Evolutionary conservation across 2,888 invertebrate species (phyloP).

Genomic region (Hydrotaea diabolus): DNA sequence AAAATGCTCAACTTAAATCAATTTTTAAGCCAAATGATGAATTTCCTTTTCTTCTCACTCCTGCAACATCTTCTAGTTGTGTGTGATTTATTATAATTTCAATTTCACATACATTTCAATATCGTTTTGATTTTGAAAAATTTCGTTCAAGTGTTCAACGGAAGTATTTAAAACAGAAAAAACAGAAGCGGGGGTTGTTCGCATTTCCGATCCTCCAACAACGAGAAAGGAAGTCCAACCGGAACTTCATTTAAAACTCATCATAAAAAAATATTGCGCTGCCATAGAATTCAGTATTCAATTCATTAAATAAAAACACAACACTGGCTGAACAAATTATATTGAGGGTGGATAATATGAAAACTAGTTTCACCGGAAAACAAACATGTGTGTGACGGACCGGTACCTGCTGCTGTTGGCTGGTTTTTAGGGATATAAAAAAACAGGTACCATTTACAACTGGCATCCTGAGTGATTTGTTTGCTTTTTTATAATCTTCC

Average conservation of each 20-base stretch:
- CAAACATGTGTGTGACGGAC: neutral
- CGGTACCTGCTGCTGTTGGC: neutral
- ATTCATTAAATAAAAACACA: neutral
- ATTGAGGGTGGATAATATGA: neutral
- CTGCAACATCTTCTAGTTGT: no score
- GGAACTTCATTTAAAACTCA: slow-evolving; percentile 53
- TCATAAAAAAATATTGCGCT: slow-evolving; percentile 2
- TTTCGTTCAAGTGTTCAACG: slow-evolving; percentile 32
- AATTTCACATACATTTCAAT: no score
- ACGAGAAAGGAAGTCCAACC: slow-evolving; percentile 59
- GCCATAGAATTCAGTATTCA: neutral
- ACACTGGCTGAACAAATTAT: neutral
- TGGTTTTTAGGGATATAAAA: neutral
- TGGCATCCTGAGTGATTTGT: neutral
- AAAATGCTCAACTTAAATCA: neutral
- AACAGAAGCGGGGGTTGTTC: slow-evolving; percentile 56
- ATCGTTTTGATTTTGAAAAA: no score
- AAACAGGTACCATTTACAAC: neutral
- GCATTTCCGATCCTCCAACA: neutral
- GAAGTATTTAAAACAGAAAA: slow-evolving; percentile 42
- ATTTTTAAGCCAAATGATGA: neutral
- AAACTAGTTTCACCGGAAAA: neutral
- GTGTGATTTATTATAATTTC: neutral
- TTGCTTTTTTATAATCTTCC: neutral
- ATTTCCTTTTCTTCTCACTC: neutral